Evolutionary conservation across 1,140 invertebrate genomes (phyloP).

Genomic region (Hypsibius dujardini): DNA sequence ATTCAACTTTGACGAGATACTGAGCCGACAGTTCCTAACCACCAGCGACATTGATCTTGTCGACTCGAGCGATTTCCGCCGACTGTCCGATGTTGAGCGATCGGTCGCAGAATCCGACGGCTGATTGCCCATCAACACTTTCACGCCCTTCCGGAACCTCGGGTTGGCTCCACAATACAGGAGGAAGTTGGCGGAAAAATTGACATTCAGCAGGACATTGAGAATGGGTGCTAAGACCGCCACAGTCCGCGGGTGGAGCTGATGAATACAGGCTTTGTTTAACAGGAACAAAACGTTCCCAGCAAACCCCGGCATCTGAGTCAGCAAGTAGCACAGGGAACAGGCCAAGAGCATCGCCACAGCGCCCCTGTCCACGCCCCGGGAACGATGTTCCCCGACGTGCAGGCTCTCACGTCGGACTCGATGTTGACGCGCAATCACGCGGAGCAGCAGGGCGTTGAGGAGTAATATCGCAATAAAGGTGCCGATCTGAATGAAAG

Average conservation of each 20-base stretch:
- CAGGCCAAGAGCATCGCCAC: not conserved
- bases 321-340: not conserved
- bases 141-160: not conserved
- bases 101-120: too few relatives aligned
- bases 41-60: too few relatives aligned
- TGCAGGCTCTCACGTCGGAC: not conserved
- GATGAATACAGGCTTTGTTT: not conserved
- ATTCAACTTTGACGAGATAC: too few relatives aligned
- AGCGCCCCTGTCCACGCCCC: not conserved
- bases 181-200: not conserved
- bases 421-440: not conserved
- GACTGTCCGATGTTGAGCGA: too few relatives aligned
- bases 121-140: too few relatives aligned
- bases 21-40: too few relatives aligned
- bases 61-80: too few relatives aligned
- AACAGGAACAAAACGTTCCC: not conserved
- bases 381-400: not conserved
- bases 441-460: conserved; percentile 3
- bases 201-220: conserved; percentile 1
- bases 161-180: conserved; percentile 8
- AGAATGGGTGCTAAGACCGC: not conserved
- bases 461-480: not conserved
- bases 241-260: not conserved
- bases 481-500: not conserved
- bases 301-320: not conserved